A percentile compares a stretch with the other conserved stretches of the same genome.
phyloP scores from a whole-genome alignment of 2,888 invertebrate genomes.

The Polietes domitor region DNA sequence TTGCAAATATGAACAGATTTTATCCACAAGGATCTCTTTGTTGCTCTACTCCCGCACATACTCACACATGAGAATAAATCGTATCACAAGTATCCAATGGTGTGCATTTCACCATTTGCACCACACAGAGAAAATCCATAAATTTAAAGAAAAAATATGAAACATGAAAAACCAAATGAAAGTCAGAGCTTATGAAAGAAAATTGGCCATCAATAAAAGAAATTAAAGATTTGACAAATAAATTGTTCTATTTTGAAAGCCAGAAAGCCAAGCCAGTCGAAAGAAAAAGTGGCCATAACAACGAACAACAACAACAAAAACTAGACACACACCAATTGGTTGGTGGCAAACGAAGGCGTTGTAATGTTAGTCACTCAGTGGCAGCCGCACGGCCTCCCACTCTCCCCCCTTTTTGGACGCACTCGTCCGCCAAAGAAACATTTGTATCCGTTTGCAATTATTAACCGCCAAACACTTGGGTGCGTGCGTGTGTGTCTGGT shows the following conservation, averaged over 20 bases:
- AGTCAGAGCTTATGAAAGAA: neutral
- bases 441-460: conserved; percentile 53
- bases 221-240: neutral
- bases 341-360: conserved; percentile 1
- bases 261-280: neutral
- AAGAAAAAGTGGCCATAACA: conserved; percentile 17
- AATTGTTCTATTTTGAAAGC: conserved; percentile 3
- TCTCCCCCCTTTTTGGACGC: neutral
- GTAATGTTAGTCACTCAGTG: conserved; percentile 3
- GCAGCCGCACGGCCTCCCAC: neutral
- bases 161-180: too few species aligned
- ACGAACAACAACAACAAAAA: neutral
- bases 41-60: too few species aligned
- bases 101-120: too few species aligned
- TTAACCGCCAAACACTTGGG: conserved; percentile 37
- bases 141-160: too few species aligned
- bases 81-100: too few species aligned
- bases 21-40: too few species aligned
- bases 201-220: conserved; percentile 1
- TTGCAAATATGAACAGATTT: too few species aligned
- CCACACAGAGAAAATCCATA: too few species aligned
- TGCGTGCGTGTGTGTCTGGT: neutral
- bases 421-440: conserved; percentile 15
- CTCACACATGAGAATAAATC: too few species aligned
- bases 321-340: too few species aligned